Evolutionary conservation across 2,888 invertebrate genomes (phyloP).

Genomic region (Oxyscelio sp.): DNA sequence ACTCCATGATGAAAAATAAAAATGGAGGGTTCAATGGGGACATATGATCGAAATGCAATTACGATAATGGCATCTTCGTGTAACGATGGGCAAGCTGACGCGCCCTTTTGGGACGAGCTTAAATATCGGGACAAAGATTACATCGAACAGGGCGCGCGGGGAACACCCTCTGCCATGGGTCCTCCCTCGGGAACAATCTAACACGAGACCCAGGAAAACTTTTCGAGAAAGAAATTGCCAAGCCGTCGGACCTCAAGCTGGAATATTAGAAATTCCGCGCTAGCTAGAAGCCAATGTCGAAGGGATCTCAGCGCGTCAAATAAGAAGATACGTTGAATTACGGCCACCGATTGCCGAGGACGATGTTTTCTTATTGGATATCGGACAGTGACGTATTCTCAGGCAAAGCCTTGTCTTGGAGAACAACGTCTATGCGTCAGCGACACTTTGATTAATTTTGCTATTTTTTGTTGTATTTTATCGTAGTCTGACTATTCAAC

Average conservation of each 20-base stretch:
- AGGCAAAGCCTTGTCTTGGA: slow-evolving; percentile 64
- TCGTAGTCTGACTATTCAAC: slow-evolving; percentile 13
- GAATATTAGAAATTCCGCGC: slow-evolving; percentile 81
- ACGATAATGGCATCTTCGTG: slow-evolving; percentile 75
- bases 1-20: no score
- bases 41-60: slow-evolving; percentile 75
- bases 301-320: slow-evolving; percentile 74
- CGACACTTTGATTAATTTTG: slow-evolving; percentile 68
- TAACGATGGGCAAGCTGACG: no score
- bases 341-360: slow-evolving; percentile 73
- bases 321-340: slow-evolving; percentile 77
- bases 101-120: no score
- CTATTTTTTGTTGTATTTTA: slow-evolving; percentile 47
- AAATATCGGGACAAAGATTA: slow-evolving; percentile 80
- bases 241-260: slow-evolving; percentile 76
- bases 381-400: slow-evolving; percentile 71
- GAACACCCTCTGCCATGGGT: slow-evolving; percentile 67
- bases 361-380: slow-evolving; percentile 75
- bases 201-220: slow-evolving; percentile 77
- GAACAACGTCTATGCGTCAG: slow-evolving; percentile 64
- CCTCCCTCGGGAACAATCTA: slow-evolving; percentile 77
- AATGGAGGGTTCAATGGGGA: slow-evolving; percentile 55
- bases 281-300: slow-evolving; percentile 73
- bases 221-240: slow-evolving; percentile 81
- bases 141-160: slow-evolving; percentile 65